phyloP scores from a whole-genome alignment of 2,113 vertebrate genomes.

The Phaethon lepturus region DNA sequence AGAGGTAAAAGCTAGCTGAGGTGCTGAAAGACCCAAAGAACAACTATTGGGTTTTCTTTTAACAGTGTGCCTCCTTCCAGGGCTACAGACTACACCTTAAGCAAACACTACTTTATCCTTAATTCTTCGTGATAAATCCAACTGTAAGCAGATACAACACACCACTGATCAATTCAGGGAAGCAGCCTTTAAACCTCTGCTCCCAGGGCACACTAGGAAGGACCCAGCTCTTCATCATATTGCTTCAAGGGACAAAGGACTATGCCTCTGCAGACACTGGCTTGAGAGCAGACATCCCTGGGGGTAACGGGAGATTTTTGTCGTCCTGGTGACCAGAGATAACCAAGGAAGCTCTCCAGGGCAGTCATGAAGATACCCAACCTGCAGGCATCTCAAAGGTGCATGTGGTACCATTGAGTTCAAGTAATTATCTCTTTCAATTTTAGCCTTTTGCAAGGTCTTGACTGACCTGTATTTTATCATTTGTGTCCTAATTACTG shows the following conservation, averaged over 20 bases:
- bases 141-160: too few species aligned
- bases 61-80: neutral
- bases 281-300: neutral
- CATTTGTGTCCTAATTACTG: neutral
- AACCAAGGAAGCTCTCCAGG: neutral
- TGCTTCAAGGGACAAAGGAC: neutral
- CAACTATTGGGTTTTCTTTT: neutral
- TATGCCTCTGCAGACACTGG: neutral
- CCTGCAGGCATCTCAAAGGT: neutral
- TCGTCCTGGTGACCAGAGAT: neutral
- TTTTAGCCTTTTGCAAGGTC: neutral
- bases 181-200: neutral
- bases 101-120: neutral
- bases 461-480: neutral
- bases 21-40: neutral
- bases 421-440: neutral
- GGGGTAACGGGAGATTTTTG: neutral
- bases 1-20: neutral
- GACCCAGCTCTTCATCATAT: accelerated
- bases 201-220: neutral
- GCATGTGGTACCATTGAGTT: neutral
- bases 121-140: neutral
- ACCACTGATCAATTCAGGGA: neutral
- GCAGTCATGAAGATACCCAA: neutral
- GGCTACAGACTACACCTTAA: neutral